These are phyloP conservation scores for Calephelis nemesis DNA, from an alignment of 1,140 invertebrate genomes.

Conservation along the genomic window DNA sequence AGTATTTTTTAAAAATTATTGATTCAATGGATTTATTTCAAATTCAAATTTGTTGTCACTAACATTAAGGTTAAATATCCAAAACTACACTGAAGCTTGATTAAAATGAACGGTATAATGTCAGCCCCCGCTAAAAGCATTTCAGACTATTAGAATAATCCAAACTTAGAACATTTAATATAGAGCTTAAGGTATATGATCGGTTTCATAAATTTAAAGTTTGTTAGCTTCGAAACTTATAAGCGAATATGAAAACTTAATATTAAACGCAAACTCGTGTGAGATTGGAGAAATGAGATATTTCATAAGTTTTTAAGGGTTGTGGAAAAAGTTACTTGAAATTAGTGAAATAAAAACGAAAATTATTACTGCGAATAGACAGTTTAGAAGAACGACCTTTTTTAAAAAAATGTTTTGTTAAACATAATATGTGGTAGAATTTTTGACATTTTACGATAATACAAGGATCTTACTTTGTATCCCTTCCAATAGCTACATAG, in stretches of 20 bases:
- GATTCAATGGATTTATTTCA: no score
- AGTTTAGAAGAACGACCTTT: no score
- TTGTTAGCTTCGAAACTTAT: conserved; percentile 20
- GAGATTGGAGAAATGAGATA: not conserved
- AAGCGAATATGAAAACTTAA: conserved; percentile 4
- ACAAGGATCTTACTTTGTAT: no score
- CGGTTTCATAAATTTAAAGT: conserved; percentile 30
- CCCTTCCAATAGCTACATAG: no score
- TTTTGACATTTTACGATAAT: no score
- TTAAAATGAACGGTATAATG: not conserved
- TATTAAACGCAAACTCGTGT: not conserved
- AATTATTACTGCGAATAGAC: no score
- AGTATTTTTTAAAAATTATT: no score
- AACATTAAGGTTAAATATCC: not conserved
- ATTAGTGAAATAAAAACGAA: not conserved
- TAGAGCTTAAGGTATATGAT: conserved; percentile 21
- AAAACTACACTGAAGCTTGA: not conserved
- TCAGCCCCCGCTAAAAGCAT: no score
- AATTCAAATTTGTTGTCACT: no score
- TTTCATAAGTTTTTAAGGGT: not conserved
- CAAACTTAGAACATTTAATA: conserved; percentile 25
- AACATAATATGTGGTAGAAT: no score
- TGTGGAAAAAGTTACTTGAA: not conserved
- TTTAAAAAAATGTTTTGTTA: not conserved
- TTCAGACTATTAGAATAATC: conserved; percentile 19